Percentiles rank a stretch among this genome's conserved stretches.
phyloP scores from a whole-genome alignment of 2,113 vertebrate species.

The Machaerirhynchus nigripectus region DNA sequence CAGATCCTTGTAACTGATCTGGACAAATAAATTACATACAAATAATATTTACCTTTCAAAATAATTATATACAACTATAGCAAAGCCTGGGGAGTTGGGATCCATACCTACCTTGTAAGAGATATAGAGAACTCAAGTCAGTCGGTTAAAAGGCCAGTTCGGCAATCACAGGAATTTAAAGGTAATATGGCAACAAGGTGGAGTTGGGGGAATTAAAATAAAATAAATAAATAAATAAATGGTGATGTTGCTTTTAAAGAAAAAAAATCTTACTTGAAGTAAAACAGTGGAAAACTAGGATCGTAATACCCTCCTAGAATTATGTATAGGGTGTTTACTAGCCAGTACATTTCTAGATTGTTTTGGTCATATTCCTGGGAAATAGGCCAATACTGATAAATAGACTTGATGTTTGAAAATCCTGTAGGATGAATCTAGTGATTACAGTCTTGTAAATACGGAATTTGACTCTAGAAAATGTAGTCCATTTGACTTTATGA shows the following conservation, averaged over 20 bases:
- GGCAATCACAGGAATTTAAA: background rate
- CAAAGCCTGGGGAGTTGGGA: background rate
- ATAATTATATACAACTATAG: background rate
- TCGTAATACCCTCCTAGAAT: background rate
- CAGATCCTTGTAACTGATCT: background rate
- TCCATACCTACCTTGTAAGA: background rate
- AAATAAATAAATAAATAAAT: background rate
- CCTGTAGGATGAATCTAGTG: background rate
- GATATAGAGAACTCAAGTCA: background rate
- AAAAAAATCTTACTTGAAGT: background rate
- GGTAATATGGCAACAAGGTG: background rate
- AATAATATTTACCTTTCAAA: background rate
- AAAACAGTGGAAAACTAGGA: background rate
- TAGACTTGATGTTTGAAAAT: conserved; percentile 5
- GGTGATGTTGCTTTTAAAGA: background rate
- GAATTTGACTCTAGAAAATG: background rate
- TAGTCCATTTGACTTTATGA: background rate
- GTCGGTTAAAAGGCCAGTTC: background rate
- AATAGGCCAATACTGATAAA: conserved; percentile 35
- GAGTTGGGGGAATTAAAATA: background rate
- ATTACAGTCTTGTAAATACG: background rate
- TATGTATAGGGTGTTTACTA: background rate
- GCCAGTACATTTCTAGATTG: conserved; percentile 1
- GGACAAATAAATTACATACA: background rate
- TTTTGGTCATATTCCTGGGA: conserved; percentile 35